Percentiles rank a stretch among this genome's conserved stretches.
Conservation (phyloP, 2,888 invertebrate species). For the Halictus ligatus region DNA sequence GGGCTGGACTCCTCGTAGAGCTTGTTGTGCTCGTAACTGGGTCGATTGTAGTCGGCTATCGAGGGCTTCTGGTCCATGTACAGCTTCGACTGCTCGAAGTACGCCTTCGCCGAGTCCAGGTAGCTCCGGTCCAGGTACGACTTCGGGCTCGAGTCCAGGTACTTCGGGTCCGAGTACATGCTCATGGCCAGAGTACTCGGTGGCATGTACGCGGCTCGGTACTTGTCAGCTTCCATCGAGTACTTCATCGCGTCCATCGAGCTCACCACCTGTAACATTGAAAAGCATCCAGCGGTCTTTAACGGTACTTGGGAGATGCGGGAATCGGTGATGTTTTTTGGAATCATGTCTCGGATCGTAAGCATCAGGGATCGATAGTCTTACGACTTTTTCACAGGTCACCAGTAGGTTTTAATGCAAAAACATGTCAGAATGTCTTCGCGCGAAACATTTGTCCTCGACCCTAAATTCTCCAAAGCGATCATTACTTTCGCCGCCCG, state of each 20-base stretch:
- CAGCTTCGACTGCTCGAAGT: constrained; percentile 89
- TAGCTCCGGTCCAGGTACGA: constrained; percentile 88
- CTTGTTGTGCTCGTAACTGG: constrained; percentile 88
- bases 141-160: constrained; percentile 86
- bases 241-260: constrained; percentile 93
- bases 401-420: too few relatives aligned
- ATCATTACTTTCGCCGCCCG: not conserved
- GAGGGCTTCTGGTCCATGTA: constrained; percentile 89
- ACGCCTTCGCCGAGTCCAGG: constrained; percentile 91
- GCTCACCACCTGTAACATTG: constrained; percentile 88
- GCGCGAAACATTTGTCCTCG: not conserved
- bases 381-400: too few relatives aligned
- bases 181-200: constrained; percentile 88
- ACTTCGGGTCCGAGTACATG: constrained; percentile 91
- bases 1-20: constrained; percentile 86
- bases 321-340: too few relatives aligned
- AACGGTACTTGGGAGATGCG: not conserved
- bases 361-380: too few relatives aligned
- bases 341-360: too few relatives aligned
- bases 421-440: not conserved
- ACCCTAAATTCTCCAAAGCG: not conserved
- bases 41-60: constrained; percentile 88
- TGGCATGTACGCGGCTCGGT: constrained; percentile 89
- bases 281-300: constrained; percentile 2
- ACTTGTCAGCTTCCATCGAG: constrained; percentile 91